These are phyloP conservation scores for Aplocera efformata DNA, from an alignment of 2,888 invertebrate genomes.

Conservation along the genomic window DNA sequence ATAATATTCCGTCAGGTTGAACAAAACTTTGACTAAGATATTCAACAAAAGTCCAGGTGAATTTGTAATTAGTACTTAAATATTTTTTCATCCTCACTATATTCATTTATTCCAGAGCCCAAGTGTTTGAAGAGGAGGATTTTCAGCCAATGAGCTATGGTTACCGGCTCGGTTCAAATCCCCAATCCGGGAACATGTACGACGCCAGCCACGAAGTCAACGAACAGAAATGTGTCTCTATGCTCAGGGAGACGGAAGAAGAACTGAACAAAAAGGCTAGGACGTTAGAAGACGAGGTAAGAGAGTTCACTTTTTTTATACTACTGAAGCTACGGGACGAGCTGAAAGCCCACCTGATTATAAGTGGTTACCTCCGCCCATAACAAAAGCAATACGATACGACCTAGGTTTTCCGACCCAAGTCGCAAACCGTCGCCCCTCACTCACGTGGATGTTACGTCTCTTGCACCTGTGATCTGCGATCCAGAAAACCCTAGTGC, in stretches of 20 bases:
- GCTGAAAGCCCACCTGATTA: no score
- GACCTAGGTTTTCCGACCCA: no score
- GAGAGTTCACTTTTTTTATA: constrained; percentile 13
- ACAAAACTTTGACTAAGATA: no score
- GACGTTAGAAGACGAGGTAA: constrained; percentile 78
- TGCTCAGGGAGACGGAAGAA: constrained; percentile 95
- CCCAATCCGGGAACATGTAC: constrained; percentile 59
- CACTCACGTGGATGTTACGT: no score
- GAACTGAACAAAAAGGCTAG: constrained; percentile 87
- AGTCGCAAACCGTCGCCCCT: no score
- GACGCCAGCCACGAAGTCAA: constrained; percentile 86
- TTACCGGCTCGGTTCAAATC: constrained; percentile 85
- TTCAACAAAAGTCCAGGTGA: no score
- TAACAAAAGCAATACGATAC: no score
- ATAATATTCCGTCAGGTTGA: no score
- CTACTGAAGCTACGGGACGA: no score
- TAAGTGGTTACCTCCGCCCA: no score
- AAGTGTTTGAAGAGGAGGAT: constrained; percentile 97
- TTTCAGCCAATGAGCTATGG: constrained; percentile 96
- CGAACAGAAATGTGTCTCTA: constrained; percentile 88
- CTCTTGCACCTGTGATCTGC: no score
- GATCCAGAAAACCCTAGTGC: no score
- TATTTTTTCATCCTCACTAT: not conserved
- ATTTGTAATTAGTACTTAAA: constrained; percentile 1
- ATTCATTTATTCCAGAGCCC: constrained; percentile 83